These are phyloP conservation scores for Ectemnius continuus DNA, from an alignment of 2,888 invertebrate genomes.

Conservation along the genomic window DNA sequence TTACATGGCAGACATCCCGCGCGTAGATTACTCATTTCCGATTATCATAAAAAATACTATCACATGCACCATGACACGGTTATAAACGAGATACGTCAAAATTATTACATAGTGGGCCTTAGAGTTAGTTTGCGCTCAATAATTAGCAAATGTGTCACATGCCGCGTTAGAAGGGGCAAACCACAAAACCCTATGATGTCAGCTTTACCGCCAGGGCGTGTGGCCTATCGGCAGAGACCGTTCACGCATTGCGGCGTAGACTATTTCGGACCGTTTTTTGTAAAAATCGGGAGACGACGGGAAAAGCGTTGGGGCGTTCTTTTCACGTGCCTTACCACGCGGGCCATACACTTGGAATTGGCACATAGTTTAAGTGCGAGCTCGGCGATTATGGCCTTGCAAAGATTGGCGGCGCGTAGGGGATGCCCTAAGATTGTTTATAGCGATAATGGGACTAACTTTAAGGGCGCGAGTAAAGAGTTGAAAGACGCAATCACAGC, in stretches of 20 bases:
- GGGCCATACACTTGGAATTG: conserved; percentile 42
- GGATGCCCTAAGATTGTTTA: conserved; percentile 36
- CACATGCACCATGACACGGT: conserved; percentile 43
- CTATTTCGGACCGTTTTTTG: conserved; percentile 37
- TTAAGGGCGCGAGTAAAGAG: conserved; percentile 48
- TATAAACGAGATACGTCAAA: conserved; percentile 44
- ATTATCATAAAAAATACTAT: conserved; percentile 25
- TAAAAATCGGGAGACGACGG: conserved; percentile 29
- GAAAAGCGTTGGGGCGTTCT: conserved; percentile 13
- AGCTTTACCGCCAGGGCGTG: no score
- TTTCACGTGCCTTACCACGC: conserved; percentile 42
- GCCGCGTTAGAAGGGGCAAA: conserved; percentile 24
- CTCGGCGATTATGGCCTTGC: neutral
- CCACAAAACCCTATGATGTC: conserved; percentile 25
- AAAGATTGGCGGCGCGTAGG: conserved; percentile 26
- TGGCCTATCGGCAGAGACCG: conserved; percentile 26
- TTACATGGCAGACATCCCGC: conserved; percentile 31
- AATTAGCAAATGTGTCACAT: conserved; percentile 16
- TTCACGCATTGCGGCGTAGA: conserved; percentile 42
- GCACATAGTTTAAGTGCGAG: neutral
- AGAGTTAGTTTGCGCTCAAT: conserved; percentile 18
- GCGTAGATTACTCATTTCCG: neutral
- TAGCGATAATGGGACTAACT: conserved; percentile 57
- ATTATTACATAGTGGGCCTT: conserved; percentile 32
- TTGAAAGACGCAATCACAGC: conserved; percentile 5